Evolutionary conservation across 1,140 invertebrate species (phyloP).

Genomic region (Zaprionus taronus): DNA sequence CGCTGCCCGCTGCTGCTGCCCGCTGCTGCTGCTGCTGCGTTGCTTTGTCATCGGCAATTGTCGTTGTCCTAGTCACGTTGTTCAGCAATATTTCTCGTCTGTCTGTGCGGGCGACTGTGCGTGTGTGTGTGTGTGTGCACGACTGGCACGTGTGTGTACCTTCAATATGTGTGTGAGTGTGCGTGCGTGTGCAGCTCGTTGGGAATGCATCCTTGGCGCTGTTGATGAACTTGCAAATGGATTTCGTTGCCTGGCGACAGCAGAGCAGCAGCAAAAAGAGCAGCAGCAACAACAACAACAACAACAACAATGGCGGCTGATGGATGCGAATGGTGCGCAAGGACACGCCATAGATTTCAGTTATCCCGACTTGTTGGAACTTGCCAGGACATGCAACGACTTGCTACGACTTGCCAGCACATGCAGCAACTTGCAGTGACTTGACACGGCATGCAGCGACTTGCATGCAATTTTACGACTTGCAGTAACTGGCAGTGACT

Average conservation of each 20-base stretch:
- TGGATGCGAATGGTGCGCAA: conserved; percentile 24
- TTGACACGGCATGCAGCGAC: background rate
- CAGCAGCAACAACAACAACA: background rate
- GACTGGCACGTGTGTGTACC: conserved; percentile 8
- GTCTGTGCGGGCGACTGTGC: conserved; percentile 3
- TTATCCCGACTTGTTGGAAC: conserved; percentile 2
- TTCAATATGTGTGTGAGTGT: conserved; percentile 8
- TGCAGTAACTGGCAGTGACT: background rate
- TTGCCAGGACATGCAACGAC: conserved; percentile 7
- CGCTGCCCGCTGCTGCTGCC: conserved; percentile 55
- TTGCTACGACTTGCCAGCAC: background rate
- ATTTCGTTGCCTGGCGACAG: conserved; percentile 45
- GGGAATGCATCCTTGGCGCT: conserved; percentile 40
- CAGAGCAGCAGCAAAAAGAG: conserved; percentile 16
- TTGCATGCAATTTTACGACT: background rate
- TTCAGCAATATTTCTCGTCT: conserved; percentile 65
- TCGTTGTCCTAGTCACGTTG: conserved; percentile 75
- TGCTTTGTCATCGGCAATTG: conserved; percentile 77
- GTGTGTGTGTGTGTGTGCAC: conserved; percentile 32
- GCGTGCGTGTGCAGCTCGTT: conserved; percentile 37
- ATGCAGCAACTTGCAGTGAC: too few relatives aligned
- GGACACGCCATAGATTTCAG: conserved; percentile 2
- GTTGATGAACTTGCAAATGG: conserved; percentile 52
- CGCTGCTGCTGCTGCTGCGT: conserved; percentile 53
- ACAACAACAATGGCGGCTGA: background rate